These are phyloP conservation scores for Crotalus horridus DNA, from an alignment of 2,113 vertebrate species.

Conservation along the genomic window DNA sequence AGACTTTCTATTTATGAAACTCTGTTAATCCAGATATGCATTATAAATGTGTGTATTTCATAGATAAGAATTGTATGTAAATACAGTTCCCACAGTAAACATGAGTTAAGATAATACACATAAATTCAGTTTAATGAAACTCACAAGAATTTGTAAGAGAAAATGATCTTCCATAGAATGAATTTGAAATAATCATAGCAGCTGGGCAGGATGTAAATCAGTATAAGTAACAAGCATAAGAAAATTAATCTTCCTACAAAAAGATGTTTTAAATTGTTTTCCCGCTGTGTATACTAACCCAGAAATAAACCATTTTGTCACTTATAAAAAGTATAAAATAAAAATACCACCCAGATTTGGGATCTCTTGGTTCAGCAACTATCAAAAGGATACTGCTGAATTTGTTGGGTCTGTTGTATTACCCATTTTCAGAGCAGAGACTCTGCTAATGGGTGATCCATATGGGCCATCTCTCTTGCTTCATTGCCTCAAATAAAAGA, in stretches of 20 bases:
- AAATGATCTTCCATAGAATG: background rate
- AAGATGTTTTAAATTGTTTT: background rate
- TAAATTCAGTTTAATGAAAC: background rate
- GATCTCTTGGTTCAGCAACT: background rate
- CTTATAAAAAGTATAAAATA: background rate
- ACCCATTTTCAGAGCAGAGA: background rate
- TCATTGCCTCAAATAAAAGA: background rate
- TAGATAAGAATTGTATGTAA: constrained; percentile 70
- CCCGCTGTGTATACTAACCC: background rate
- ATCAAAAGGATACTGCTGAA: background rate
- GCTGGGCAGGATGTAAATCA: background rate
- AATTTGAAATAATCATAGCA: background rate
- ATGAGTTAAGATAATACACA: constrained; percentile 27
- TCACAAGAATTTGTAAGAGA: constrained; percentile 19
- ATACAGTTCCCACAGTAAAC: constrained; percentile 60
- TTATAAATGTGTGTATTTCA: constrained; percentile 57
- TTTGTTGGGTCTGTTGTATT: background rate
- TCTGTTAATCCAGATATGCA: constrained; percentile 62
- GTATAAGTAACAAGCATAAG: background rate
- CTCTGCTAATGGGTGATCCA: background rate
- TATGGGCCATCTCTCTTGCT: background rate
- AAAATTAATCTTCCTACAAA: background rate
- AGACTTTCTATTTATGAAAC: constrained; percentile 68
- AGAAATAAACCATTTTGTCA: background rate
- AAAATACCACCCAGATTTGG: background rate